A percentile compares a stretch with the other conserved stretches of the same genome.
phyloP scores from a whole-genome alignment of 2,888 invertebrate genomes.

The Colletes collaris region DNA sequence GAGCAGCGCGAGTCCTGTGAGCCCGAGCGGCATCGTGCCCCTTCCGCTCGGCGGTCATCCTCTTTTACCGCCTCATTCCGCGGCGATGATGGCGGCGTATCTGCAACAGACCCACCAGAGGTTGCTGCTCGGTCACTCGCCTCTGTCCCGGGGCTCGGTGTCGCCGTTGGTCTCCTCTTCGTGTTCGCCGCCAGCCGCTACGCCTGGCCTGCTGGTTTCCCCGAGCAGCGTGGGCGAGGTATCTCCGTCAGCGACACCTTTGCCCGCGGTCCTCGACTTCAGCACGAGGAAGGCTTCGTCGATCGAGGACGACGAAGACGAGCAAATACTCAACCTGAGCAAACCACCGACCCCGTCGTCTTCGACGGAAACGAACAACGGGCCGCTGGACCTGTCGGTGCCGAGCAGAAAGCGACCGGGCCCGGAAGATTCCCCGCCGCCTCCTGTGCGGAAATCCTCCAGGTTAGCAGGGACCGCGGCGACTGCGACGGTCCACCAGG shows the following conservation, averaged over 20 bases:
- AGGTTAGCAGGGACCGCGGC: slow-evolving; percentile 81
- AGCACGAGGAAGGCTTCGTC: slow-evolving; percentile 88
- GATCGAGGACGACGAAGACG: slow-evolving; percentile 85
- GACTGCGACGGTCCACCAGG: slow-evolving; percentile 72
- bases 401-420: slow-evolving; percentile 89
- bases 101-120: slow-evolving; percentile 90
- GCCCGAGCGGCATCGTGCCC: slow-evolving; percentile 88
- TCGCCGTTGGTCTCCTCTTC: slow-evolving; percentile 90
- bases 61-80: slow-evolving; percentile 90
- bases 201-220: slow-evolving; percentile 85
- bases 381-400: slow-evolving; percentile 92
- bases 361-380: slow-evolving; percentile 84
- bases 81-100: slow-evolving; percentile 91
- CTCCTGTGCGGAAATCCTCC: slow-evolving; percentile 86
- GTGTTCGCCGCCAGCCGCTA: slow-evolving; percentile 85
- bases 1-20: slow-evolving; percentile 85
- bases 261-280: slow-evolving; percentile 89
- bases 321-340: slow-evolving; percentile 89
- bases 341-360: slow-evolving; percentile 86
- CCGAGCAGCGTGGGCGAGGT: slow-evolving; percentile 84
- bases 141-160: slow-evolving; percentile 85
- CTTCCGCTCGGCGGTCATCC: slow-evolving; percentile 88
- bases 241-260: slow-evolving; percentile 79
- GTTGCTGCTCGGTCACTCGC: slow-evolving; percentile 87
- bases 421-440: slow-evolving; percentile 87